These are phyloP conservation scores for Gobiocypris rarus DNA, from an alignment of 2,113 vertebrate genomes.

Conservation along the genomic window DNA sequence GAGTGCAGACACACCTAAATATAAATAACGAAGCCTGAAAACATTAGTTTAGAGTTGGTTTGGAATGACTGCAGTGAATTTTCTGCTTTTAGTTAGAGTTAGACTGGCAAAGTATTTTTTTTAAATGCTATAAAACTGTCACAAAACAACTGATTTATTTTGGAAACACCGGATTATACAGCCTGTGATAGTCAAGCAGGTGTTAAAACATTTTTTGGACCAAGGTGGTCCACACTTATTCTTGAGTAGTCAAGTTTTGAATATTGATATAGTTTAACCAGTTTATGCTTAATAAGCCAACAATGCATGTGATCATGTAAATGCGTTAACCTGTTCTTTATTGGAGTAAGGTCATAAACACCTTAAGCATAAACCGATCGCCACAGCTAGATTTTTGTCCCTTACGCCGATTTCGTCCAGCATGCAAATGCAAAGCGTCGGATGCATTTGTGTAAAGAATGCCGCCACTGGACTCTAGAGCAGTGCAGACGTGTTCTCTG, in stretches of 20 bases:
- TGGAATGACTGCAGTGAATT: constrained; percentile 6
- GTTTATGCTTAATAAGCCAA: too few species aligned
- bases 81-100: background rate
- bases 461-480: too few species aligned
- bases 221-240: background rate
- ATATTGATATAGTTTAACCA: too few species aligned
- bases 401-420: too few species aligned
- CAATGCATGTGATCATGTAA: too few species aligned
- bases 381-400: too few species aligned
- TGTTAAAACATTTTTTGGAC: background rate
- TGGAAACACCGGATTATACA: constrained; percentile 28
- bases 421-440: too few species aligned
- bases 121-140: background rate
- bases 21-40: constrained; percentile 73
- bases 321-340: too few species aligned
- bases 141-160: background rate
- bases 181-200: background rate
- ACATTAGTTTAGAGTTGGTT: background rate
- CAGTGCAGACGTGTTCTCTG: too few species aligned
- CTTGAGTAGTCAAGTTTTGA: background rate
- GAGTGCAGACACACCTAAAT: constrained; percentile 68
- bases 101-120: background rate
- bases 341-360: too few species aligned
- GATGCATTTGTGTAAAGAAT: too few species aligned
- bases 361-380: too few species aligned